phyloP scores from a whole-genome alignment of 2,888 invertebrate species.

The Mongoloraphidia duomilia region DNA sequence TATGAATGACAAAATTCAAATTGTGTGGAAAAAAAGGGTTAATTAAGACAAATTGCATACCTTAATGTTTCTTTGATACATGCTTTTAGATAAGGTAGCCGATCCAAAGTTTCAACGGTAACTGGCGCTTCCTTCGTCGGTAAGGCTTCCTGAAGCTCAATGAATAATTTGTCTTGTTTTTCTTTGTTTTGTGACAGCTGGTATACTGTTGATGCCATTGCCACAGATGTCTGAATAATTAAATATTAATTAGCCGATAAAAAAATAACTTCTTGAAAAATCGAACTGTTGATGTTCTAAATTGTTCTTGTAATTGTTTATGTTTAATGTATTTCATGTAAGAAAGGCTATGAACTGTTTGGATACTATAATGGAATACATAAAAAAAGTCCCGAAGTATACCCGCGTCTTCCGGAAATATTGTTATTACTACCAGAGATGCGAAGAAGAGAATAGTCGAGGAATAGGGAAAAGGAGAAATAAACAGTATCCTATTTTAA shows the following conservation, averaged over 20 bases:
- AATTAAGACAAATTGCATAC: constrained; percentile 26
- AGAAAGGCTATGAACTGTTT: too few relatives aligned
- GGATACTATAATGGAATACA: too few relatives aligned
- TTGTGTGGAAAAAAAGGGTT: background rate
- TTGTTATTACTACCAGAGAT: too few relatives aligned
- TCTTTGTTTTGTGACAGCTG: constrained; percentile 55
- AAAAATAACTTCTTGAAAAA: background rate
- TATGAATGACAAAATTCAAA: too few relatives aligned
- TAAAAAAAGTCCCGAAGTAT: too few relatives aligned
- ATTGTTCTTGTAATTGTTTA: too few relatives aligned
- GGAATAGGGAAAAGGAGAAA: too few relatives aligned
- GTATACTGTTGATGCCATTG: constrained; percentile 59
- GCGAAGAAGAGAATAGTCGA: too few relatives aligned
- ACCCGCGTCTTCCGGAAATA: too few relatives aligned
- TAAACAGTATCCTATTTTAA: too few relatives aligned
- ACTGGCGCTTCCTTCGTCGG: constrained; percentile 38
- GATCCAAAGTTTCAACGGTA: constrained; percentile 43
- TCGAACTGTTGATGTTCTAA: too few relatives aligned
- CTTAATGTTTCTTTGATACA: constrained; percentile 66
- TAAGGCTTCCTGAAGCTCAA: constrained; percentile 43
- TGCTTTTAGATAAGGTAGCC: constrained; percentile 54
- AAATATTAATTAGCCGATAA: background rate
- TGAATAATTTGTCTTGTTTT: constrained; percentile 47
- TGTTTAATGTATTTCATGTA: too few relatives aligned
- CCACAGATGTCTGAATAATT: constrained; percentile 48